Evolutionary conservation across 2,797 vertebrate genomes (phyloP).

Genomic region (Lindbergichthys nudifrons): DNA sequence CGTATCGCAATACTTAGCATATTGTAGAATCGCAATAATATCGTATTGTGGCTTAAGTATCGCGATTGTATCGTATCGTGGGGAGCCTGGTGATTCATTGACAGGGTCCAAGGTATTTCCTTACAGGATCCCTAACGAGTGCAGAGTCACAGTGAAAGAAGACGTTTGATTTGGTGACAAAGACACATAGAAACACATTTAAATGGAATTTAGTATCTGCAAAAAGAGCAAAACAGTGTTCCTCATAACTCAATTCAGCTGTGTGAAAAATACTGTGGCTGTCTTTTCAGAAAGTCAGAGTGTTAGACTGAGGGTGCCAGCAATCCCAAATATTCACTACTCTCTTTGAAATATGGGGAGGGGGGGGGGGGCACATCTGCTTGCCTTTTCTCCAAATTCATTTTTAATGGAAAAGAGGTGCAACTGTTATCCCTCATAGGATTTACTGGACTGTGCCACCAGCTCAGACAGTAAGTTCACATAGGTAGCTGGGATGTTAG

Average conservation of each 20-base stretch:
- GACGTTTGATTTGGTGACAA: constrained; percentile 35
- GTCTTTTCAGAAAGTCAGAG: constrained; percentile 27
- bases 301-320: constrained; percentile 18
- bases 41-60: no score
- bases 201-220: constrained; percentile 8
- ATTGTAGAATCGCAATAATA: no score
- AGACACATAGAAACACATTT: neutral
- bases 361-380: constrained; percentile 48
- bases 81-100: neutral
- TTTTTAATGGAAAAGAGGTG: constrained; percentile 71
- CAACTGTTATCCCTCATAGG: constrained; percentile 53
- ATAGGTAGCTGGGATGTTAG: constrained; percentile 42
- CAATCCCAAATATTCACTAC: constrained; percentile 29
- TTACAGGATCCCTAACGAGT: constrained; percentile 27
- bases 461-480: constrained; percentile 44
- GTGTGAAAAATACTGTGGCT: constrained; percentile 27
- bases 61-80: no score
- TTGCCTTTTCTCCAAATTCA: constrained; percentile 62
- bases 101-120: constrained; percentile 32
- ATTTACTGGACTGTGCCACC: constrained; percentile 59
- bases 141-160: constrained; percentile 37
- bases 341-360: constrained; percentile 48
- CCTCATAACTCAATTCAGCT: constrained; percentile 10
- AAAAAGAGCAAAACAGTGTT: constrained; percentile 19
- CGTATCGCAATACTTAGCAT: no score